These are phyloP conservation scores for Conchocele bisecta DNA, from an alignment of 2,888 invertebrate species.

Conservation along the genomic window DNA sequence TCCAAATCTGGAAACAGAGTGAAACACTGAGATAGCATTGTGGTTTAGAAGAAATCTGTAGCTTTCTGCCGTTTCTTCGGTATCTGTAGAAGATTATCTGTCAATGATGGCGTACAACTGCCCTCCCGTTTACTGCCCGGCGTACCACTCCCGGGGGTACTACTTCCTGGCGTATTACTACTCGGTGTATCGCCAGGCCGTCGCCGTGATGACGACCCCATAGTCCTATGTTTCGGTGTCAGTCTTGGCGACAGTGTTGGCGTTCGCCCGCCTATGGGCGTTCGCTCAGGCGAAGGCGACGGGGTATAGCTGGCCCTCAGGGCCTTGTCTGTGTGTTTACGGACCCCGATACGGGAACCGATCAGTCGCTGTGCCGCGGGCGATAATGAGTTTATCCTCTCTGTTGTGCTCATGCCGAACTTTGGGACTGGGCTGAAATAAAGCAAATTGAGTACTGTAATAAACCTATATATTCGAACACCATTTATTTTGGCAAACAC, in stretches of 20 bases:
- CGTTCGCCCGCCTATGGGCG: slow-evolving; percentile 70
- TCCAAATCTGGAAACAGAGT: no score
- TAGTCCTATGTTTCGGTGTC: slow-evolving; percentile 61
- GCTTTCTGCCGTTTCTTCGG: slow-evolving; percentile 87
- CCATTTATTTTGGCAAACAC: no score
- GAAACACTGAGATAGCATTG: no score
- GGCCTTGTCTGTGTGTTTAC: slow-evolving; percentile 84
- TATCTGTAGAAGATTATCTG: slow-evolving; percentile 92
- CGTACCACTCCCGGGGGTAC: slow-evolving; percentile 49
- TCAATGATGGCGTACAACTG: slow-evolving; percentile 85
- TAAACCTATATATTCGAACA: no score
- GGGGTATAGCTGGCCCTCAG: slow-evolving; percentile 86
- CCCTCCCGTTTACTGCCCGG: slow-evolving; percentile 66
- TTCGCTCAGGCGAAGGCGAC: slow-evolving; percentile 81
- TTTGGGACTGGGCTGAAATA: slow-evolving; percentile 75
- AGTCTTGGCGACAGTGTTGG: slow-evolving; percentile 65
- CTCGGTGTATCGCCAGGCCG: slow-evolving; percentile 52
- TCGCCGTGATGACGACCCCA: slow-evolving; percentile 35
- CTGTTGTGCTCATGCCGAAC: slow-evolving; percentile 85
- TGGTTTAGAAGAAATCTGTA: slow-evolving; percentile 94
- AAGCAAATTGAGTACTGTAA: slow-evolving; percentile 20
- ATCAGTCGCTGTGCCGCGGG: slow-evolving; percentile 94
- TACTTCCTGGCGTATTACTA: slow-evolving; percentile 38
- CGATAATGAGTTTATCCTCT: slow-evolving; percentile 94
- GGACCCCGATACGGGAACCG: slow-evolving; percentile 88